Percentiles rank a stretch among this genome's conserved stretches.
Evolutionary conservation across 2,888 invertebrate species (phyloP).

Genomic region (Dolichopus griseipennis): DNA sequence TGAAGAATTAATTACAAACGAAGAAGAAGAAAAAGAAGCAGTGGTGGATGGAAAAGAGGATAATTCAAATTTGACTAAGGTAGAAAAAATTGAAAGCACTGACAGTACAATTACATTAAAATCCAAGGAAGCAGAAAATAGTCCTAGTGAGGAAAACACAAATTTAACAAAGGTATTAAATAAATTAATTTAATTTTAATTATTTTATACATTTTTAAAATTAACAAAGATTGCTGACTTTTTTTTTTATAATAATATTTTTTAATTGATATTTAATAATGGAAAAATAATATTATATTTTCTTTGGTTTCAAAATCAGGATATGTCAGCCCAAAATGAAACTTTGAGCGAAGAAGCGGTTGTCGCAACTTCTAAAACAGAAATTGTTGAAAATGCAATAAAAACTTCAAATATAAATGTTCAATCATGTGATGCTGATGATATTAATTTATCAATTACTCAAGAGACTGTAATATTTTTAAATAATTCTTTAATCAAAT

Average conservation of each 20-base stretch:
- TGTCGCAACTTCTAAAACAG: too few species aligned
- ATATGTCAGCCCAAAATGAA: too few species aligned
- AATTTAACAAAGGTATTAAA: neutral
- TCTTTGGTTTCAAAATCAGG: too few species aligned
- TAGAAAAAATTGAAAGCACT: neutral
- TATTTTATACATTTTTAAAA: too few species aligned
- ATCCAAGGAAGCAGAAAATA: neutral
- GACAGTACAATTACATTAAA: neutral
- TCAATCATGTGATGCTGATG: neutral
- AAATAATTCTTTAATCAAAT: neutral
- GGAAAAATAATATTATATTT: too few species aligned
- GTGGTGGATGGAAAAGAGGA: neutral
- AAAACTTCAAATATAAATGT: neutral
- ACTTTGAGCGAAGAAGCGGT: too few species aligned
- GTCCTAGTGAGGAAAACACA: neutral
- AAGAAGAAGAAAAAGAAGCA: neutral
- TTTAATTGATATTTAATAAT: too few species aligned
- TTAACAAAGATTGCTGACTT: too few species aligned
- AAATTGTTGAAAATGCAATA: neutral
- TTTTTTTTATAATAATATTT: too few species aligned
- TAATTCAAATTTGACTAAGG: neutral
- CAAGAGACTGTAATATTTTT: constrained; percentile 18
- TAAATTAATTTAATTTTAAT: too few species aligned
- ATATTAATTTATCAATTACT: constrained; percentile 2
- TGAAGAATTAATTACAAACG: neutral